Conservation (phyloP, 2,888 invertebrate species). For the Keiferia lycopersicella region DNA sequence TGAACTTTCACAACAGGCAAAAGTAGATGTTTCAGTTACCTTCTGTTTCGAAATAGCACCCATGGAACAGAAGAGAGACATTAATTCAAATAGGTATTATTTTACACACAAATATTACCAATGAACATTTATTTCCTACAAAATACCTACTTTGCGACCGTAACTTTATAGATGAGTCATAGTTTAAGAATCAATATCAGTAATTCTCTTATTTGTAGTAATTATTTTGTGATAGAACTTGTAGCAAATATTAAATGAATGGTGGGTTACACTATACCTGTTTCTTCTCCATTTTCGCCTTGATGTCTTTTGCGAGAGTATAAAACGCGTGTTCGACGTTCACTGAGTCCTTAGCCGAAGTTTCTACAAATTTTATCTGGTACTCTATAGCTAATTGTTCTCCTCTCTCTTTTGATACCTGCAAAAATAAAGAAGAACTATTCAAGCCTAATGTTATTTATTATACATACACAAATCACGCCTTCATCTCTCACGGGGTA, state of each 20-base stretch:
- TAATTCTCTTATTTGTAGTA: no score
- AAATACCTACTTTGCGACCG: no score
- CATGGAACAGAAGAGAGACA: conserved; percentile 73
- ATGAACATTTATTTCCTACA: no score
- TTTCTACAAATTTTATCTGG: conserved; percentile 99
- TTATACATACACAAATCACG: no score
- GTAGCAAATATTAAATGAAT: no score
- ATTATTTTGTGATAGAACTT: no score
- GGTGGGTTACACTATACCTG: conserved; percentile 84
- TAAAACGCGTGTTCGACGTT: conserved; percentile 99
- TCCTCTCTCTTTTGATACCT: conserved; percentile 97
- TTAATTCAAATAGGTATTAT: neutral
- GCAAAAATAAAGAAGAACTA: conserved; percentile 34
- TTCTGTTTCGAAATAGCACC: conserved; percentile 65
- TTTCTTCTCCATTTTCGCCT: conserved; percentile 99
- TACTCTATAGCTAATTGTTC: conserved; percentile 99
- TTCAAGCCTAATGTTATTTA: no score
- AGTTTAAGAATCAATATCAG: no score
- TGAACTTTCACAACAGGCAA: conserved; percentile 24
- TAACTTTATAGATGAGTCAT: no score
- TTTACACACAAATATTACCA: neutral
- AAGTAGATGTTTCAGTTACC: conserved; percentile 50
- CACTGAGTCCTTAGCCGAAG: conserved; percentile 98
- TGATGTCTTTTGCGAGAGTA: conserved; percentile 98
- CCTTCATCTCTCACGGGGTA: no score